Evolutionary conservation across 2,797 vertebrate genomes (phyloP), one percentile per base, ranked within the genome.

Genomic region (Lepilemur septentrionalis): DNA sequence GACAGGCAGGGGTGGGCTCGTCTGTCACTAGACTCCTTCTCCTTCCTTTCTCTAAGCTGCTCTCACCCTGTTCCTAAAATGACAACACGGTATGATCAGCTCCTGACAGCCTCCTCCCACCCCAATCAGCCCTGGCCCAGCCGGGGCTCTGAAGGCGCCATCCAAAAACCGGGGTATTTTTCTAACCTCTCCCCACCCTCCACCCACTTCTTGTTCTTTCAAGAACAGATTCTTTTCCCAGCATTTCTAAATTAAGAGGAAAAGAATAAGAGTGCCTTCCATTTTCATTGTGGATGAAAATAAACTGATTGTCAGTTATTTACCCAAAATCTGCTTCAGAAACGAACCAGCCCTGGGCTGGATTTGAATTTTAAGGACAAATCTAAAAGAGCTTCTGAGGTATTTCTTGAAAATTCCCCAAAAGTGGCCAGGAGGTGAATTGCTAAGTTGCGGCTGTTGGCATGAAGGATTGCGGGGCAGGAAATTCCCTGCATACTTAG

Each of bases 401-500:
- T 80, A 43, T 92, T 14, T 94, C 98, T 94, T 89, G 25, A 94
- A 92, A 93, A 94, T 96, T 97, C 93, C 87, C 95, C 22, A 22
- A 41, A 80, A 97, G 97, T 79, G n/a, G 89, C 67, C 88, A 32
- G 67, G 80, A 96, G 97, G 75, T 95, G 75, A 97, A 94, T 73
- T 97, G 97, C 87, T 55, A 59, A 76, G 82, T 73, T 97, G 96
- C 87, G 75, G 93, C 97, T 98, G 83, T 78, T 98, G 98, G 97
- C 96, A 96, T 95, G 83, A 73, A 85, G 95, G n/a, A 61, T 88
- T 94, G 80, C 55, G 92, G 97, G 90, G 89, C 98, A 98, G 98
- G 98, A 99, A 98, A 98, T 99, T 96, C 97, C 96, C 96, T 43
- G 89, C 97, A 98, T 98, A 98, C 93, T 95, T 98, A 95, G 92